phyloP scores from a whole-genome alignment of 2,797 vertebrate genomes.

The Limosa lapponica region DNA sequence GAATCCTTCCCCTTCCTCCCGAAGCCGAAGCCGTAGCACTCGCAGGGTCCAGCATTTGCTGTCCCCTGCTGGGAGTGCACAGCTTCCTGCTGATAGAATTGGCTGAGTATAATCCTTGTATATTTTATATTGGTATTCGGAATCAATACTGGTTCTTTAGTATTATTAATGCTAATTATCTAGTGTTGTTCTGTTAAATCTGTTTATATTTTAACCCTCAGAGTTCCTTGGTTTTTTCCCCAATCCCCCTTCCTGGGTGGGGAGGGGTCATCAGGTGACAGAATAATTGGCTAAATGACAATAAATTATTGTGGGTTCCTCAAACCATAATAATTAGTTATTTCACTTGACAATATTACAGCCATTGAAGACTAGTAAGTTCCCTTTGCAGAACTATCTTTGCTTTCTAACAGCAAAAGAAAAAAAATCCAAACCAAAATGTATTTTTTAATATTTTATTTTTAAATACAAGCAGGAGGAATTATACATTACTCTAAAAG shows the following conservation, averaged over 20 bases:
- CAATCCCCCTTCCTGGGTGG: not conserved
- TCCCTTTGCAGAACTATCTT: not conserved
- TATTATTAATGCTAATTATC: not conserved
- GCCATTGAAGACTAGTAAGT: not conserved
- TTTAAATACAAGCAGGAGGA: not conserved
- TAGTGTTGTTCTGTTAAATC: not conserved
- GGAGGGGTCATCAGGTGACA: not conserved
- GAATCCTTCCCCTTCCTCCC: not conserved
- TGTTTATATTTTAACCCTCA: not conserved
- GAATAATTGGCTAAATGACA: not conserved
- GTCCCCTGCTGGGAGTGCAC: not conserved
- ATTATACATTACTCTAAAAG: not conserved
- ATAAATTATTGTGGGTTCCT: not conserved
- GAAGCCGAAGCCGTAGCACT: rapidly evolving
- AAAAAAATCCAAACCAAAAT: not conserved
- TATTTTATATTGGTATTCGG: not conserved
- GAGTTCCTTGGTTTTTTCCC: not conserved
- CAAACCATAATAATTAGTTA: not conserved
- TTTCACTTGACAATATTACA: not conserved
- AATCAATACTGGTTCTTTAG: not conserved
- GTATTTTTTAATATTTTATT: too few species aligned
- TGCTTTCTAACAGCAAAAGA: not conserved
- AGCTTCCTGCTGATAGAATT: not conserved
- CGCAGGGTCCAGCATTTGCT: too few species aligned
- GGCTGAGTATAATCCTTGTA: not conserved